Evolutionary conservation across 2,888 invertebrate species (phyloP).

Genomic region (Campaea margaritaria): DNA sequence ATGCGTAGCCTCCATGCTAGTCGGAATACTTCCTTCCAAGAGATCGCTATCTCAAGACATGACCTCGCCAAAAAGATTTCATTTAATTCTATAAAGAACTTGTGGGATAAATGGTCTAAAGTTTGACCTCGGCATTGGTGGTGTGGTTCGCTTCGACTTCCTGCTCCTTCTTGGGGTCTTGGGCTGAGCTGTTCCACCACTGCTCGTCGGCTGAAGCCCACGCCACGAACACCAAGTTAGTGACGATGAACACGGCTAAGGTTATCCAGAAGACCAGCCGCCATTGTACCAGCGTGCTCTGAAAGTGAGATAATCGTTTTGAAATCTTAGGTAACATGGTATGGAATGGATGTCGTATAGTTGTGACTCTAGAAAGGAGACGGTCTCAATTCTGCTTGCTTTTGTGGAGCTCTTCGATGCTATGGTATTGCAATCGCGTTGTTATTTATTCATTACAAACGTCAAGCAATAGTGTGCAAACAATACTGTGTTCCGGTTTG

Average conservation of each 20-base stretch:
- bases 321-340: background rate
- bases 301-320: slow-evolving; percentile 42
- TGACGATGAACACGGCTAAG: slow-evolving; percentile 88
- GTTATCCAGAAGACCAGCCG: slow-evolving; percentile 93
- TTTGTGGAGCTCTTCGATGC: too few species aligned
- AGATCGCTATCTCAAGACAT: slow-evolving; percentile 30
- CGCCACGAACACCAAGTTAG: slow-evolving; percentile 89
- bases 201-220: slow-evolving; percentile 92
- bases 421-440: too few species aligned
- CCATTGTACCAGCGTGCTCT: slow-evolving; percentile 90
- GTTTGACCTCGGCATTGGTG: slow-evolving; percentile 70
- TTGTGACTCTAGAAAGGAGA: background rate
- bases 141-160: slow-evolving; percentile 63
- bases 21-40: slow-evolving; percentile 27
- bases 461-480: too few species aligned
- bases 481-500: too few species aligned
- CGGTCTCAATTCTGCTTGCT: too few species aligned
- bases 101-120: slow-evolving; percentile 49
- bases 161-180: slow-evolving; percentile 65
- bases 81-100: slow-evolving; percentile 16
- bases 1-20: slow-evolving; percentile 37
- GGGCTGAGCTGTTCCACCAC: slow-evolving; percentile 88
- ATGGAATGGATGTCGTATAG: background rate
- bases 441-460: too few species aligned
- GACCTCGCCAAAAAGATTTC: slow-evolving; percentile 28